Conservation (phyloP, 2,797 vertebrate species). For the Tragelaphus oryx region DNA sequence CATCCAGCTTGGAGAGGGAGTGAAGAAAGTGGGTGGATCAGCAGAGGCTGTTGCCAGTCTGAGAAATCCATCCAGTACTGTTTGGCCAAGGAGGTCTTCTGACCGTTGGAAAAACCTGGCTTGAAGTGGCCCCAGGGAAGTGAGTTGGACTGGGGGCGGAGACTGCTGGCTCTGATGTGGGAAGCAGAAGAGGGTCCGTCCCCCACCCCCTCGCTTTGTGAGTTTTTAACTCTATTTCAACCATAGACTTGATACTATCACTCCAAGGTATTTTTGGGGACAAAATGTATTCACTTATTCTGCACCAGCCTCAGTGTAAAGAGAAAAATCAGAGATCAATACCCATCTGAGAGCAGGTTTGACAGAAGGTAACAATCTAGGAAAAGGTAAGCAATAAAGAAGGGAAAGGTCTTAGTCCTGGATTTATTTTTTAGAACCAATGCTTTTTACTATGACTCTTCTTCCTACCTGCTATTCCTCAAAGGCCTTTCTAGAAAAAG, state of each 20-base stretch:
- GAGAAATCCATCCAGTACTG: background rate
- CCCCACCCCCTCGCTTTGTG: background rate
- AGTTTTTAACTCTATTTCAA: constrained; percentile 61
- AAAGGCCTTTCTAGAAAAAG: background rate
- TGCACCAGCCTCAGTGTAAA: background rate
- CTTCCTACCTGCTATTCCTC: constrained; percentile 18
- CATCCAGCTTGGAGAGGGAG: background rate
- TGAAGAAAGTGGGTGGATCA: background rate
- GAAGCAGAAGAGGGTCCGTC: background rate
- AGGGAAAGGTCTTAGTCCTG: background rate
- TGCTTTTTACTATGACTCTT: background rate
- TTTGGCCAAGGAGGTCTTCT: background rate
- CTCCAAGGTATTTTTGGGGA: background rate
- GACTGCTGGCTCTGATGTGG: constrained; percentile 29
- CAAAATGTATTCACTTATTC: background rate
- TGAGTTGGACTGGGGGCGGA: constrained; percentile 20
- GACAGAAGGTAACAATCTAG: constrained; percentile 27
- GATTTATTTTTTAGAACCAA: background rate
- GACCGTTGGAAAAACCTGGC: constrained; percentile 53
- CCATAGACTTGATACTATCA: background rate
- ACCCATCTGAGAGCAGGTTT: background rate
- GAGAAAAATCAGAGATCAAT: background rate
- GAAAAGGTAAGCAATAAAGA: background rate
- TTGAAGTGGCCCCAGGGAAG: constrained; percentile 58
- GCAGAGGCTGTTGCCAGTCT: background rate